phyloP scores from a whole-genome alignment of 1,140 invertebrate genomes.

The Lepeophtheirus salmonis region DNA sequence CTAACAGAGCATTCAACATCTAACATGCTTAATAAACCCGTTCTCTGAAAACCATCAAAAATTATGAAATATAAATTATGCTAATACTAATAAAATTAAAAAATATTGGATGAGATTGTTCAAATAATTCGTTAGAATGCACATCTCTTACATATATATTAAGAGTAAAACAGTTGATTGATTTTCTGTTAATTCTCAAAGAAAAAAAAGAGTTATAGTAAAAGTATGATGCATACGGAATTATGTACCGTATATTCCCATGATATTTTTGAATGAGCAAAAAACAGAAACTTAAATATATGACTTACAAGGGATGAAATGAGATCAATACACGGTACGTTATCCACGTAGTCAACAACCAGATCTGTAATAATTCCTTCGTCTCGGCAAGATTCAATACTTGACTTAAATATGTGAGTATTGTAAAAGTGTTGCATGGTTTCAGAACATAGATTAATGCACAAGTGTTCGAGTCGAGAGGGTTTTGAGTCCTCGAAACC shows the following conservation, averaged over 20 bases:
- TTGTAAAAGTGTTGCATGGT: slow-evolving; percentile 96
- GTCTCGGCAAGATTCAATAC: slow-evolving; percentile 75
- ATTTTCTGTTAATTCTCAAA: too few species aligned
- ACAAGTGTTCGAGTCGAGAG: slow-evolving; percentile 73
- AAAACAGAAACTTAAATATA: too few species aligned
- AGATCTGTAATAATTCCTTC: slow-evolving; percentile 78
- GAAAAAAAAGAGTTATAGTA: too few species aligned
- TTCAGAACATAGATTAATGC: slow-evolving; percentile 84
- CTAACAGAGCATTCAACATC: slow-evolving; percentile 77
- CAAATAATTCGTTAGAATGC: too few species aligned
- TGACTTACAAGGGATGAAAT: slow-evolving; percentile 61
- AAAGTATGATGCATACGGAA: too few species aligned
- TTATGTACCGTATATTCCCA: too few species aligned
- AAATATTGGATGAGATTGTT: too few species aligned
- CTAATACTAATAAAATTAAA: too few species aligned
- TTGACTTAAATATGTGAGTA: slow-evolving; percentile 85
- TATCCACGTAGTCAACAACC: slow-evolving; percentile 82
- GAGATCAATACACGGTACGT: slow-evolving; percentile 84
- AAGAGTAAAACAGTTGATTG: too few species aligned
- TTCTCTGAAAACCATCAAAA: slow-evolving; percentile 36
- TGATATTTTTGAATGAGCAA: too few species aligned
- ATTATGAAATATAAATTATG: too few species aligned
- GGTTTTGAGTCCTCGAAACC: slow-evolving; percentile 81
- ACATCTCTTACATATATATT: too few species aligned
- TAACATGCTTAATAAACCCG: slow-evolving; percentile 69